These are phyloP conservation scores for Cyrtonyx montezumae DNA, from an alignment of 2,113 vertebrate species.

Conservation along the genomic window DNA sequence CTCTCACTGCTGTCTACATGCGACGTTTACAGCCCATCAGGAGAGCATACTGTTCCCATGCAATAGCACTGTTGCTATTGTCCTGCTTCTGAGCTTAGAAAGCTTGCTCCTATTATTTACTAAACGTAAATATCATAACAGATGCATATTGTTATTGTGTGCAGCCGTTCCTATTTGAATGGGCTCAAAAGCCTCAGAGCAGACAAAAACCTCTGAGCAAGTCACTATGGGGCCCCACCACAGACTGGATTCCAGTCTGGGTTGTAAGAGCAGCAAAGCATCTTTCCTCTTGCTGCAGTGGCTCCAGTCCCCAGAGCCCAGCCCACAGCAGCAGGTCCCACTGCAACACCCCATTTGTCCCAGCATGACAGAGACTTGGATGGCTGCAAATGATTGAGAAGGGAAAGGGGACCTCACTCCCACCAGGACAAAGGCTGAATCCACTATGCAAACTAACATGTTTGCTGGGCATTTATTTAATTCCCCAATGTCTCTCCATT, in stretches of 20 bases:
- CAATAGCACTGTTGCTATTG: not conserved
- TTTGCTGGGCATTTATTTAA: slow-evolving; percentile 45
- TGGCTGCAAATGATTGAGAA: slow-evolving; percentile 6
- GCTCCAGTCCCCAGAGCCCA: not conserved
- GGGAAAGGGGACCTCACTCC: slow-evolving; percentile 3
- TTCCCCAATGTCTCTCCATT: slow-evolving; percentile 35
- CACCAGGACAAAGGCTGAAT: slow-evolving; percentile 25
- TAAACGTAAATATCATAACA: not conserved
- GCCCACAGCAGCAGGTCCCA: not conserved
- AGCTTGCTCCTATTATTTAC: not conserved
- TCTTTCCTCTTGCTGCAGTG: not conserved
- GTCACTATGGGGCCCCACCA: not conserved
- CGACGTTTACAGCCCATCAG: not conserved
- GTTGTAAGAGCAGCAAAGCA: not conserved
- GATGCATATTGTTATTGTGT: not conserved
- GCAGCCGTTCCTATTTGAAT: not conserved
- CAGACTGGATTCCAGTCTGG: not conserved
- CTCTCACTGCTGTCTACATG: not conserved
- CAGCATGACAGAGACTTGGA: slow-evolving; percentile 17
- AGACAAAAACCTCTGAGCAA: not conserved
- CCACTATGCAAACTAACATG: slow-evolving; percentile 15
- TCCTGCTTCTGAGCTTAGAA: not conserved
- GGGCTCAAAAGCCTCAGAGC: not conserved
- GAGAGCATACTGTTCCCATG: not conserved
- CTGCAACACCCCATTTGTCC: slow-evolving; percentile 27